A percentile compares a stretch with the other conserved stretches of the same genome.
phyloP scores from a whole-genome alignment of 2,797 vertebrate genomes.

The Argyrosomus regius region DNA sequence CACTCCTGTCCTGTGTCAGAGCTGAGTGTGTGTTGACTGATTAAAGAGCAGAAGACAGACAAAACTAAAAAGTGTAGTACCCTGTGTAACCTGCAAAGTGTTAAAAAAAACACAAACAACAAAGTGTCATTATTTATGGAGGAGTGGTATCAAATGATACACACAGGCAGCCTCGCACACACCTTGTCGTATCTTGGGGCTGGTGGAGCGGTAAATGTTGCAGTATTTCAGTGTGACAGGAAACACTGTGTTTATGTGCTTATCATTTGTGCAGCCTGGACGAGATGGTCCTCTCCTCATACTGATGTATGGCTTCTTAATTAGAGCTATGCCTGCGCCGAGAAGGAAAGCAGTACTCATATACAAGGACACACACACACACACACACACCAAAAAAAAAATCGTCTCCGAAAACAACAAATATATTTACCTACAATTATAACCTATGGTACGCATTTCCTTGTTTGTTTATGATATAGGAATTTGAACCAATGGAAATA shows the following conservation, averaged over 20 bases:
- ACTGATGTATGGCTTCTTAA: constrained; percentile 69
- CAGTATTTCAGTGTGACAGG: constrained; percentile 72
- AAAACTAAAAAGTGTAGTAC: background rate
- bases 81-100: background rate
- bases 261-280: constrained; percentile 53
- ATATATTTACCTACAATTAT: constrained; percentile 20
- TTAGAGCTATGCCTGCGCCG: constrained; percentile 42
- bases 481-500: constrained; percentile 38
- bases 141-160: constrained; percentile 43
- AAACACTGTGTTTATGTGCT: constrained; percentile 68
- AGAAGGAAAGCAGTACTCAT: constrained; percentile 26
- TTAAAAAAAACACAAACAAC: constrained; percentile 18
- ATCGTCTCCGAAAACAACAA: constrained; percentile 8
- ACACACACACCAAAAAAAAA: background rate
- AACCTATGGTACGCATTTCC: constrained; percentile 1
- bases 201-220: constrained; percentile 66
- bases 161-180: constrained; percentile 39
- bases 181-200: constrained; percentile 48
- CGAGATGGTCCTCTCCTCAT: constrained; percentile 48
- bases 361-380: constrained; percentile 4
- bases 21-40: constrained; percentile 21
- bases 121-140: constrained; percentile 51
- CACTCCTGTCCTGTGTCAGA: background rate
- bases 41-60: constrained; percentile 29
- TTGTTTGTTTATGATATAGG: constrained; percentile 43